phyloP scores from a whole-genome alignment of 2,797 vertebrate species.

The Dallia pectoralis region DNA sequence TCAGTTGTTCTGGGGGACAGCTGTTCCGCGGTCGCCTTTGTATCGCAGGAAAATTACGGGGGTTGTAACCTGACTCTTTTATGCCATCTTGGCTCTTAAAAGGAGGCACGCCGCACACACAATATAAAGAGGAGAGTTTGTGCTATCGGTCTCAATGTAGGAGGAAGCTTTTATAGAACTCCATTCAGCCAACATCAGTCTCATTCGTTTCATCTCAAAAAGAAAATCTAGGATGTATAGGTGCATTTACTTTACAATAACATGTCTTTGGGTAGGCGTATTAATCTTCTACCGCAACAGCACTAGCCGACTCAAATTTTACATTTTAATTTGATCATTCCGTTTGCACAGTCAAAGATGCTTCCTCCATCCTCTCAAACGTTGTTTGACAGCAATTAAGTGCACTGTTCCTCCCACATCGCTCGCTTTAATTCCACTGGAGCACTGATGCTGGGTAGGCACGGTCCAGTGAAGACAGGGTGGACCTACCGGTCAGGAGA shows the following conservation, averaged over 20 bases:
- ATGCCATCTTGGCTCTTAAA: constrained; percentile 55
- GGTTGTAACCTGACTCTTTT: constrained; percentile 52
- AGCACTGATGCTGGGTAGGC: constrained; percentile 33
- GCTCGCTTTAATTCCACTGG: constrained; percentile 23
- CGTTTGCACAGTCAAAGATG: background rate
- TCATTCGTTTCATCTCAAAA: constrained; percentile 31
- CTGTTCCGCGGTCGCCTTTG: constrained; percentile 56
- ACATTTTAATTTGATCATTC: background rate
- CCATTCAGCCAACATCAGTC: constrained; percentile 44
- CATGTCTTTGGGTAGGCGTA: background rate
- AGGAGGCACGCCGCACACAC: constrained; percentile 45
- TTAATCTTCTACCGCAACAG: background rate
- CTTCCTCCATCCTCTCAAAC: background rate
- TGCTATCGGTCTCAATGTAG: constrained; percentile 47
- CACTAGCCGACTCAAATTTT: background rate
- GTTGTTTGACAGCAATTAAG: background rate
- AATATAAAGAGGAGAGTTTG: constrained; percentile 58
- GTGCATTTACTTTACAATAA: constrained; percentile 18
- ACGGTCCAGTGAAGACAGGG: constrained; percentile 56
- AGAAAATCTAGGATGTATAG: constrained; percentile 31
- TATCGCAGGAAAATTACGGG: constrained; percentile 59
- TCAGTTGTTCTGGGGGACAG: constrained; percentile 51
- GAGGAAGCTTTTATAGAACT: constrained; percentile 42
- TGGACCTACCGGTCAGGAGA: constrained; percentile 58
- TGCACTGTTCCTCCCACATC: background rate